Evolutionary conservation across 2,113 vertebrate species (phyloP).

Genomic region (Sciurus niger): DNA sequence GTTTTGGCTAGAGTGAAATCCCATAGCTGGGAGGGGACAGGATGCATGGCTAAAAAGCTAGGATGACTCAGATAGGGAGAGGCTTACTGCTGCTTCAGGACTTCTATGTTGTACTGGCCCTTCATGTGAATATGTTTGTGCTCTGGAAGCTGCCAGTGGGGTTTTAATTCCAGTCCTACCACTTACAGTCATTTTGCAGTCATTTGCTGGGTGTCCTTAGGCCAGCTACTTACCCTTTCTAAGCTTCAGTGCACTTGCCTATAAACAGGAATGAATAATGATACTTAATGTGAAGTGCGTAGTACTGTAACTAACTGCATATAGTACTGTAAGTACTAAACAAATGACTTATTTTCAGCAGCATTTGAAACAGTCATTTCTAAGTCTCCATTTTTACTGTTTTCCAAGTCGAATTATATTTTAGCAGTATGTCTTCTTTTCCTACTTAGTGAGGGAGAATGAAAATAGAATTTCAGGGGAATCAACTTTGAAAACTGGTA

Average conservation of each 20-base stretch:
- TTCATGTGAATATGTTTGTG: background rate
- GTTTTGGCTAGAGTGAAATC: background rate
- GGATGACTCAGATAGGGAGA: no score
- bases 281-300: background rate
- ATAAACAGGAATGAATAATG: background rate
- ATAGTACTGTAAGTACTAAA: background rate
- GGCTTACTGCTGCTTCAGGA: background rate
- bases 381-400: background rate
- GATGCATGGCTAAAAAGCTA: background rate
- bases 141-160: background rate
- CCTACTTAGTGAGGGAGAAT: background rate
- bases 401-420: background rate
- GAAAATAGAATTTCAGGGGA: background rate
- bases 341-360: slow-evolving; percentile 21
- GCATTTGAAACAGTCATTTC: background rate
- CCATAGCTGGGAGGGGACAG: background rate
- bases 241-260: background rate
- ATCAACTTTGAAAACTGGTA: slow-evolving; percentile 30
- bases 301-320: background rate
- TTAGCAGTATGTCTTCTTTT: background rate
- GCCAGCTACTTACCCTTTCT: background rate
- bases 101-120: background rate
- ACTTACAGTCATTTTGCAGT: background rate
- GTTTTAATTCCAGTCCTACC: background rate
- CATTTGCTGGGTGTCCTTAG: background rate